Evolutionary conservation across 2,888 invertebrate genomes (phyloP), one percentile per base, ranked within the genome.

Genomic region (Athalia cordata): DNA sequence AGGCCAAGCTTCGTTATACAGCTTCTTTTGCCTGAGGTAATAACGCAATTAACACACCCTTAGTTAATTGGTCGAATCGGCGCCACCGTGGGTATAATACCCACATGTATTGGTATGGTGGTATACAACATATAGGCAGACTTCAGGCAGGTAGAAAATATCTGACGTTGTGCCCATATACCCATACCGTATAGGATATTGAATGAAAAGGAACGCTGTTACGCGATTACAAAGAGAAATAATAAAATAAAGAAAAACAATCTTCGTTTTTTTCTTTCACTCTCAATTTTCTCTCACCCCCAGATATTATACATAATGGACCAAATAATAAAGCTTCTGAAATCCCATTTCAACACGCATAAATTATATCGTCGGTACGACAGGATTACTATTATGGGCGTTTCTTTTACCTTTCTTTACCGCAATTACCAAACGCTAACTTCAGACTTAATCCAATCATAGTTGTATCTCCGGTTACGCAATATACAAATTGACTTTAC

Each of bases 11-110:
- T 65, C 78, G 77, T 72, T 78, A 66, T 64, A 76, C 76, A 72
- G 72, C 75, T 79, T 61, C 52, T 78, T 79, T 79, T 80, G 79
- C 80, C 78, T 80, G 59, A 59, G 85, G 85, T 88, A 88, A 89
- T 88, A 86, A 87, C 84, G 87, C 87, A 88, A 88, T 88, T 88
- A 88, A 86, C 84, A 83, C 84, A 82, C 83, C 86, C 84, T 83
- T 79, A 78, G 80, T 70, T 80, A 68, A 68, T 68, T 68, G 68
- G 68, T 55, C 43, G 68, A 68, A 67, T 67, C 67, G 67, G 8
- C 52, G 67, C 67, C 67, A 67, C 52, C 52, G 52, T 52, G 52
- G 65, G 13, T 66, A 66, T 49, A 13, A 29, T 29, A 29, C 2
- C 29, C 29, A 29, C 29, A 29, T 29, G 29, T 29, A 29, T 29